Evolutionary conservation across 2,797 vertebrate genomes (phyloP).

Genomic region (Pygocentrus nattereri): DNA sequence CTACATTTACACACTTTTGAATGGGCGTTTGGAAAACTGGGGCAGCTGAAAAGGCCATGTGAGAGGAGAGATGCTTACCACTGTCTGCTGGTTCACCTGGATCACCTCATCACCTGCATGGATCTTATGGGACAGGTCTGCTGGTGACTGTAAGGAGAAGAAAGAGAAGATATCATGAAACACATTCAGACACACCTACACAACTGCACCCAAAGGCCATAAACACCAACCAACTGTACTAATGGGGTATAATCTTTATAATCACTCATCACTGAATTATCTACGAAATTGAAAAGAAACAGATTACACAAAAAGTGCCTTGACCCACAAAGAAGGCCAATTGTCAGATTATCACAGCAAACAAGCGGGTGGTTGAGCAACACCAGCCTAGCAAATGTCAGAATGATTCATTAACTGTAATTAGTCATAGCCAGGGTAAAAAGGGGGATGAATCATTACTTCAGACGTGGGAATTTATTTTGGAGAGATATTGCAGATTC

Average conservation of each 20-base stretch:
- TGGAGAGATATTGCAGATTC: background rate
- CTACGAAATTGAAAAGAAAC: slow-evolving; percentile 4
- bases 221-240: background rate
- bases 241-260: background rate
- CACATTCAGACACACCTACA: background rate
- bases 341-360: slow-evolving; percentile 23
- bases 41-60: background rate
- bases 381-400: slow-evolving; percentile 59
- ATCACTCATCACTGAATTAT: slow-evolving; percentile 3
- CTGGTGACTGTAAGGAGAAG: slow-evolving; percentile 84
- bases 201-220: background rate
- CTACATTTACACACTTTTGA: background rate
- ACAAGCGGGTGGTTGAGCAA: slow-evolving; percentile 36
- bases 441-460: slow-evolving; percentile 52
- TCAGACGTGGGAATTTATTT: slow-evolving; percentile 64
- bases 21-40: background rate
- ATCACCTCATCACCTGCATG: slow-evolving; percentile 97
- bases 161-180: background rate
- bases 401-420: slow-evolving; percentile 65
- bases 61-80: slow-evolving; percentile 81
- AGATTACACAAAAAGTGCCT: slow-evolving; percentile 16
- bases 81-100: slow-evolving; percentile 93
- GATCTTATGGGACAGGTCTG: slow-evolving; percentile 91
- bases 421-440: slow-evolving; percentile 70
- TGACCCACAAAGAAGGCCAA: slow-evolving; percentile 19